These are phyloP conservation scores for Thera obeliscata DNA, from an alignment of 2,888 invertebrate genomes.

Conservation along the genomic window DNA sequence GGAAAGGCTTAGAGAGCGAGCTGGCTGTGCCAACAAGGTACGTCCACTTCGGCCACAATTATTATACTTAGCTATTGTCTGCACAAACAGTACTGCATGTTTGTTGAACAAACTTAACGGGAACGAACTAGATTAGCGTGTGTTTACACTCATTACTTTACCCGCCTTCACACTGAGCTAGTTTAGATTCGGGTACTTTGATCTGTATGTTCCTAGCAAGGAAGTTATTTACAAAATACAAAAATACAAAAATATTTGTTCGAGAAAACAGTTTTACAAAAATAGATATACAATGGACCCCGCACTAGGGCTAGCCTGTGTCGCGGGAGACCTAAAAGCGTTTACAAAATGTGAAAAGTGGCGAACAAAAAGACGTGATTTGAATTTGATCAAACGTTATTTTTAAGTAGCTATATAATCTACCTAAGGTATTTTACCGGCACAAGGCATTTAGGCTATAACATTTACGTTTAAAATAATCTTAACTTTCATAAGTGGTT, in stretches of 20 bases:
- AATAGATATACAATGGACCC: too few relatives aligned
- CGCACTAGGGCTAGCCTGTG: too few relatives aligned
- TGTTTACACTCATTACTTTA: conserved; percentile 64
- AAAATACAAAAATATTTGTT: too few relatives aligned
- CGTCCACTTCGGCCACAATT: conserved; percentile 75
- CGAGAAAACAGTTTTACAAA: too few relatives aligned
- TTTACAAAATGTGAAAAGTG: too few relatives aligned
- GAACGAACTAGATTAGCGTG: conserved; percentile 74
- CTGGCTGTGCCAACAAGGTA: conserved; percentile 72
- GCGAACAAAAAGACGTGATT: too few relatives aligned
- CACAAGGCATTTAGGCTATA: too few relatives aligned
- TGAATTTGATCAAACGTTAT: conserved; percentile 7
- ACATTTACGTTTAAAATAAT: too few relatives aligned
- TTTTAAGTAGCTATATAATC: neutral
- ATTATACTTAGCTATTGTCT: conserved; percentile 81
- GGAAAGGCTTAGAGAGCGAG: conserved; percentile 74
- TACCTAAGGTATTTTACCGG: too few relatives aligned
- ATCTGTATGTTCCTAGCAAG: conserved; percentile 8
- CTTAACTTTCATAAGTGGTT: too few relatives aligned
- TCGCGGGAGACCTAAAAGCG: too few relatives aligned
- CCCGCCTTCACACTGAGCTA: conserved; percentile 36
- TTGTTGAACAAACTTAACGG: conserved; percentile 77
- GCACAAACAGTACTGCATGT: conserved; percentile 68
- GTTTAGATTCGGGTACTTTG: conserved; percentile 43
- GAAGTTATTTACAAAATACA: neutral